phyloP scores from a whole-genome alignment of 37 sponge, comb jelly and placozoan genomes.

The Eunapius fragilis region DNA sequence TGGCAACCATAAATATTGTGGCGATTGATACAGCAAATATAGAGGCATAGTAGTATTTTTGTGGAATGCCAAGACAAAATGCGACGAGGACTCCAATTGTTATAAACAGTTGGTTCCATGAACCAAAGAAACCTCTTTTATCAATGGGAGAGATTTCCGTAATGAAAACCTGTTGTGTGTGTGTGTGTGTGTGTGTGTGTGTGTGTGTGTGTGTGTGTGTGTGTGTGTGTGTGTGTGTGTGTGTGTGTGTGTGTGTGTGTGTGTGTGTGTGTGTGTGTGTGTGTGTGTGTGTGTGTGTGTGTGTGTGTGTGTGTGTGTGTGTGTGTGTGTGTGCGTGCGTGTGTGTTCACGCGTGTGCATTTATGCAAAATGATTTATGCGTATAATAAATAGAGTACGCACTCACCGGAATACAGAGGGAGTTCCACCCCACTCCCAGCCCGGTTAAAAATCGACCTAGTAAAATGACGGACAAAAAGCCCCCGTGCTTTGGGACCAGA shows the following conservation, averaged over 20 bases:
- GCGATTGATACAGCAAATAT: background rate
- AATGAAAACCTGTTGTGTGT: too few relatives aligned
- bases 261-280: too few relatives aligned
- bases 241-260: too few relatives aligned
- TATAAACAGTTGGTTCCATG: conserved; percentile 15
- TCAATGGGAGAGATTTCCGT: conserved; percentile 46
- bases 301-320: background rate
- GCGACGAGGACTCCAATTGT: conserved; percentile 1
- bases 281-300: too few relatives aligned
- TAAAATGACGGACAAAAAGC: conserved; percentile 11
- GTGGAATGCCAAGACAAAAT: conserved; percentile 1
- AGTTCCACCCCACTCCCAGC: conserved; percentile 64
- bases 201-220: conserved; percentile 9
- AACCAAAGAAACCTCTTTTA: conserved; percentile 55
- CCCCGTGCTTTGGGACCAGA: background rate
- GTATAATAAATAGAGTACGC: conserved; percentile 54
- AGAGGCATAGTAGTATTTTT: background rate
- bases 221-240: too few relatives aligned
- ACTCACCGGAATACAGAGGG: too few relatives aligned
- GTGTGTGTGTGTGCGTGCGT: background rate
- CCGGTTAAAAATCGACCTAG: conserved; percentile 58
- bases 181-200: background rate
- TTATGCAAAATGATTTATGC: background rate
- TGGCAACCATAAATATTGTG: background rate
- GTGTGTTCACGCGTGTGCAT: too few relatives aligned